These are phyloP conservation scores for Babylonia areolata DNA, from an alignment of 1,140 invertebrate species.

Conservation along the genomic window DNA sequence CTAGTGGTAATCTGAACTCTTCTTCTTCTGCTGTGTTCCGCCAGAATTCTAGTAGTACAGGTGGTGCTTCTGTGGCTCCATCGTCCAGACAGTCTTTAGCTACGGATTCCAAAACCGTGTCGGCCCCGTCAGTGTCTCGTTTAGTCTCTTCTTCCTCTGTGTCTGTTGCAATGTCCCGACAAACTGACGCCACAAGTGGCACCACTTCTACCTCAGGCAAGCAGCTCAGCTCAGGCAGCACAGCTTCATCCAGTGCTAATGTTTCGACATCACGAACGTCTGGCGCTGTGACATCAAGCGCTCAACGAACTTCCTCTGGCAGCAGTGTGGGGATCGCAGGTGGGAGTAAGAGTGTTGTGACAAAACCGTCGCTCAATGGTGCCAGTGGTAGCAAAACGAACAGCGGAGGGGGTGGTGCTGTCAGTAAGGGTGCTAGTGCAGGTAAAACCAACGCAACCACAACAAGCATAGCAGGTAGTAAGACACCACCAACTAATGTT, in stretches of 20 bases:
- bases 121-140: neutral
- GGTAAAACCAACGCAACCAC: neutral
- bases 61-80: neutral
- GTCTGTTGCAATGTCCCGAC: constrained; percentile 2
- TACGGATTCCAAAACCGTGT: neutral
- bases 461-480: neutral
- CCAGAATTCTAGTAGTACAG: neutral
- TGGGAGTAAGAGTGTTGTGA: constrained; percentile 10
- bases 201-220: constrained; percentile 18
- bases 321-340: neutral
- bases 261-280: neutral
- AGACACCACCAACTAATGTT: neutral
- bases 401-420: constrained; percentile 10
- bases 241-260: neutral
- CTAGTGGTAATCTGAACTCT: neutral
- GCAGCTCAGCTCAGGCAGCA: constrained; percentile 20
- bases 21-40: neutral
- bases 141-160: neutral
- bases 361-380: constrained; percentile 4
- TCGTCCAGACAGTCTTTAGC: neutral
- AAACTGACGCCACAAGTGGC: neutral
- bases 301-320: constrained; percentile 20
- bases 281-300: neutral
- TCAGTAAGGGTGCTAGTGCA: constrained; percentile 15
- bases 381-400: constrained; percentile 1